phyloP scores from a whole-genome alignment of 2,888 invertebrate species.

The Idaea dimidiata region DNA sequence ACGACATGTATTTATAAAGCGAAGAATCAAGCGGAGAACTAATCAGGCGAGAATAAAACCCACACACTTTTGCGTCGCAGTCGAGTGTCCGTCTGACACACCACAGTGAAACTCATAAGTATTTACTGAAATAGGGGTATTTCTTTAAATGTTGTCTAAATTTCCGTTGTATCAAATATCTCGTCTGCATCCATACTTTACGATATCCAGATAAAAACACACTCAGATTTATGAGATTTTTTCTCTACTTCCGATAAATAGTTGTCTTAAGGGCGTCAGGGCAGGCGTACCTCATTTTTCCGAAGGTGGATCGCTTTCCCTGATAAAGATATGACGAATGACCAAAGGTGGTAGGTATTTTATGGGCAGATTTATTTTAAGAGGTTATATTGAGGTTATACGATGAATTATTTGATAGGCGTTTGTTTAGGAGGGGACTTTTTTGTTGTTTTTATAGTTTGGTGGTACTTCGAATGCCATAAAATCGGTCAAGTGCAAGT shows the following conservation, averaged over 20 bases:
- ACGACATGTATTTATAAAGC: no score
- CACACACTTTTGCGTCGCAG: no score
- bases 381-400: constrained; percentile 28
- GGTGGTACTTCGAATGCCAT: background rate
- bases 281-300: constrained; percentile 65
- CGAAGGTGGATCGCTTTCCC: constrained; percentile 69
- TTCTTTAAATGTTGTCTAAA: background rate
- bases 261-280: constrained; percentile 71
- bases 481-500: no score
- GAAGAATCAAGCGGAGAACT: no score
- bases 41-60: no score
- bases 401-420: constrained; percentile 1
- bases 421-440: background rate
- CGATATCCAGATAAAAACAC: constrained; percentile 69
- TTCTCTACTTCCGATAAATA: constrained; percentile 66
- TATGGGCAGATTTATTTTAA: constrained; percentile 46
- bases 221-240: constrained; percentile 63
- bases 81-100: no score
- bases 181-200: constrained; percentile 46
- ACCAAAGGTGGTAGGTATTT: constrained; percentile 53
- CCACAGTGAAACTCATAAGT: no score
- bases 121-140: no score
- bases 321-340: constrained; percentile 74
- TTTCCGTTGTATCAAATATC: constrained; percentile 16
- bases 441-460: background rate